phyloP scores from a whole-genome alignment of 1,140 invertebrate species.

The Sycobia sp. region DNA sequence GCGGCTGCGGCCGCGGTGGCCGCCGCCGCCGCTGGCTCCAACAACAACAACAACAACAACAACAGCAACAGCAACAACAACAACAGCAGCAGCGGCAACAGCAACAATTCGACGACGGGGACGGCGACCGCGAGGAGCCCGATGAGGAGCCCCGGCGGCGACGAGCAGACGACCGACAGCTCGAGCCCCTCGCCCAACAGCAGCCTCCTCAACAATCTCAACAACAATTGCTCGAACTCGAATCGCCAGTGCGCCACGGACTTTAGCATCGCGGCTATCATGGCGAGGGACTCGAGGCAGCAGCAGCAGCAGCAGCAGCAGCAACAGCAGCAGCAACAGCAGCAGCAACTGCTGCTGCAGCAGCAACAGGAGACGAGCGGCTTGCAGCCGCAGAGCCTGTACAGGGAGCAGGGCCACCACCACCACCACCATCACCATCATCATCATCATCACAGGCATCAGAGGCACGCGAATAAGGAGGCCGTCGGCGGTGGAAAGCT shows the following conservation, averaged over 20 bases:
- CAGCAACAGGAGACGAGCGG: too few species aligned
- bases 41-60: not conserved
- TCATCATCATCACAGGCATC: slow-evolving; percentile 21
- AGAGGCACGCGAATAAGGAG: slow-evolving; percentile 48
- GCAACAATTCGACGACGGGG: slow-evolving; percentile 54
- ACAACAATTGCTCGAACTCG: slow-evolving; percentile 58
- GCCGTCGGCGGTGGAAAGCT: slow-evolving; percentile 54
- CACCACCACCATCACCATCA: slow-evolving; percentile 50
- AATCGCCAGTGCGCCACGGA: slow-evolving; percentile 77
- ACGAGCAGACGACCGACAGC: slow-evolving; percentile 48
- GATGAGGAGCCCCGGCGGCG: slow-evolving; percentile 46
- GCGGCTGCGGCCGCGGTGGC: slow-evolving; percentile 48
- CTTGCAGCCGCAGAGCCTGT: slow-evolving; percentile 67
- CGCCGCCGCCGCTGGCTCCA: not conserved
- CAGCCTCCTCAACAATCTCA: slow-evolving; percentile 52
- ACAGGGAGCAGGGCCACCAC: slow-evolving; percentile 8
- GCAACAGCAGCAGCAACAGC: slow-evolving; percentile 65
- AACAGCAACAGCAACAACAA: not conserved
- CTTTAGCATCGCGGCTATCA: slow-evolving; percentile 92
- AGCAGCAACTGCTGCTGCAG: slow-evolving; percentile 58
- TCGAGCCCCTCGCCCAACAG: slow-evolving; percentile 56
- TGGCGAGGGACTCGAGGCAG: slow-evolving; percentile 74
- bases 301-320: slow-evolving; percentile 62
- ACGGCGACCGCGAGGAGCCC: slow-evolving; percentile 38
- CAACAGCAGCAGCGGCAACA: not conserved